Base-by-base conservation (phyloP, 2,797 vertebrate species). In the Halcyon badia region DNA sequence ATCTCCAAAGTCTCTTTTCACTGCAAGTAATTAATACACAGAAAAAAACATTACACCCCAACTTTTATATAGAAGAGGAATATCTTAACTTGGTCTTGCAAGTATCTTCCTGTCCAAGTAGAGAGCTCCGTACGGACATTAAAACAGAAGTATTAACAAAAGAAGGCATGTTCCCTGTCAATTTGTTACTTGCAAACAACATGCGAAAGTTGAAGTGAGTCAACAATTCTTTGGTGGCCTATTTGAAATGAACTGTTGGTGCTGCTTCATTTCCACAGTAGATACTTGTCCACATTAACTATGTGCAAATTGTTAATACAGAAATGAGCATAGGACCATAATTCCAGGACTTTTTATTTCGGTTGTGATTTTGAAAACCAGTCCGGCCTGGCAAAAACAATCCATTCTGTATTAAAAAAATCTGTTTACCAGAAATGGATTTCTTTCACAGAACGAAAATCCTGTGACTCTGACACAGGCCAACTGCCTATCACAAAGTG, bases 321-420 rank as follows among this genome's bases (percentile, higher is more conserved):
- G 52, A 87, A 87, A 83, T 46, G 41, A 56, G 70, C 0, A 3
- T 18, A 80, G 60, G 37, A 18, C 35, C 4, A 0, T 49, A 87
- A 85, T 44, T 75, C 26, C 46, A 64, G 52, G 16, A 48, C 49
- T 94, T 78, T 86, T 71, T 6, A n/a, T 52, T 92, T 83, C 72
- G 16, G 46, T 93, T 68, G 5, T 30, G 30, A 78, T 68, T 61
- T 71, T 46, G 54, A 79, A 89, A 73, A 49, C n/a, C 35, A 66
- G 30, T 60, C 37, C 30, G 25, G 25, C 57, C 35, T 94, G 89
- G 79, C 82, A 89, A 87, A 85, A 91, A 66, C 78, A 94, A 88
- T 15, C 30, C 9, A 7, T 64, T 81, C 37, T 37, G 52, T 16
- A 28, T 51, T 51, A 51, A 46, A 33, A 82, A 89, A 89, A 94